Evolutionary conservation across 2,888 invertebrate species (phyloP).

Genomic region (Harpalus rufipes): DNA sequence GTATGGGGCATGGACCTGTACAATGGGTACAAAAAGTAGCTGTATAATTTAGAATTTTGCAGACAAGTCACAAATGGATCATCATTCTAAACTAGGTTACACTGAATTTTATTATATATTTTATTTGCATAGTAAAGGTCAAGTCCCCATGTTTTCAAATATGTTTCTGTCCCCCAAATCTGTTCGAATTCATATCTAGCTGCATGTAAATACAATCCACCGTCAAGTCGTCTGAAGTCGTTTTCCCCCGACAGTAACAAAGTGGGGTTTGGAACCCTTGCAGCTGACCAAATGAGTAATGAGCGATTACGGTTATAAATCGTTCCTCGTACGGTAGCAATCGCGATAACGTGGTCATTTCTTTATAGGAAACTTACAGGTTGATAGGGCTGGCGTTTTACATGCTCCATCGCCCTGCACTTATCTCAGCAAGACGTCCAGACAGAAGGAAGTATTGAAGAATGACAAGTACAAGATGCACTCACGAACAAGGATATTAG

Average conservation of each 20-base stretch:
- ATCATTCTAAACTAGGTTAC: too few relatives aligned
- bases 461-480: neutral
- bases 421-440: constrained; percentile 23
- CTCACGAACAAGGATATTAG: neutral
- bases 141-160: neutral
- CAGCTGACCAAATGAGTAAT: constrained; percentile 67
- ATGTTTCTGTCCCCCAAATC: neutral
- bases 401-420: constrained; percentile 60
- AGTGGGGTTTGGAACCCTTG: constrained; percentile 1
- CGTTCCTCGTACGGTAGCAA: constrained; percentile 62
- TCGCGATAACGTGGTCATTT: constrained; percentile 61
- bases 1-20: too few relatives aligned
- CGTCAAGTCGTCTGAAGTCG: neutral
- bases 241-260: constrained; percentile 11
- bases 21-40: too few relatives aligned
- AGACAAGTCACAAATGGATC: too few relatives aligned
- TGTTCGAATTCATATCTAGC: neutral
- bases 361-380: constrained; percentile 62
- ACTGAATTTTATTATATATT: too few relatives aligned
- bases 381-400: constrained; percentile 62
- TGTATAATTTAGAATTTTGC: too few relatives aligned
- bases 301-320: constrained; percentile 66
- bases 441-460: neutral
- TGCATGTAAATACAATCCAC: constrained; percentile 10
- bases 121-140: neutral